Evolutionary conservation across 2,797 vertebrate genomes (phyloP).

Genomic region (Eulemur mongoz): DNA sequence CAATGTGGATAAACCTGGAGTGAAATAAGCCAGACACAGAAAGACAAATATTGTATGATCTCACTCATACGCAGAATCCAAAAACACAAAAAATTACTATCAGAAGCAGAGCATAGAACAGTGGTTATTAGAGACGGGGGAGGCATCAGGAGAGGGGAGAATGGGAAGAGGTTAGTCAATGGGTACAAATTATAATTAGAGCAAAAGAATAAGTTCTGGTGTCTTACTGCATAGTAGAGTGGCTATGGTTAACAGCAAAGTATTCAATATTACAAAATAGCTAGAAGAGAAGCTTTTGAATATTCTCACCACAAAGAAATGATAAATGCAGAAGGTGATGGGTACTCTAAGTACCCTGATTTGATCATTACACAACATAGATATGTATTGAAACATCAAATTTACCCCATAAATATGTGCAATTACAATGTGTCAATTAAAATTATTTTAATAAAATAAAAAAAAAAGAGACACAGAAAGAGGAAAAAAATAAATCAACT

Average conservation of each 20-base stretch:
- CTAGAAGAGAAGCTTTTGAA: background rate
- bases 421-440: background rate
- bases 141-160: background rate
- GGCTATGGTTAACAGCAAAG: background rate
- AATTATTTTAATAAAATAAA: background rate
- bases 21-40: background rate
- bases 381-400: background rate
- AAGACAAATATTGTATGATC: background rate
- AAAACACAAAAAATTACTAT: background rate
- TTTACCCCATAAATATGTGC: background rate
- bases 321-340: background rate
- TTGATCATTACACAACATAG: background rate
- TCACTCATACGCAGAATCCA: background rate
- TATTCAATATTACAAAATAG: background rate
- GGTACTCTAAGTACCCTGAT: background rate
- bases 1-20: background rate
- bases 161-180: background rate
- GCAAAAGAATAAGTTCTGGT: background rate
- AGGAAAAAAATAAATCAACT: background rate
- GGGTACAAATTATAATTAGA: background rate
- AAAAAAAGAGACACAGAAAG: background rate
- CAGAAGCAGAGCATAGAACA: background rate
- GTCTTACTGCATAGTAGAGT: background rate
- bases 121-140: background rate
- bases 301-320: background rate